A percentile compares a stretch with the other conserved stretches of the same genome.
Conservation (phyloP, 2,797 vertebrate genomes). For the Clarias laeviceps region DNA sequence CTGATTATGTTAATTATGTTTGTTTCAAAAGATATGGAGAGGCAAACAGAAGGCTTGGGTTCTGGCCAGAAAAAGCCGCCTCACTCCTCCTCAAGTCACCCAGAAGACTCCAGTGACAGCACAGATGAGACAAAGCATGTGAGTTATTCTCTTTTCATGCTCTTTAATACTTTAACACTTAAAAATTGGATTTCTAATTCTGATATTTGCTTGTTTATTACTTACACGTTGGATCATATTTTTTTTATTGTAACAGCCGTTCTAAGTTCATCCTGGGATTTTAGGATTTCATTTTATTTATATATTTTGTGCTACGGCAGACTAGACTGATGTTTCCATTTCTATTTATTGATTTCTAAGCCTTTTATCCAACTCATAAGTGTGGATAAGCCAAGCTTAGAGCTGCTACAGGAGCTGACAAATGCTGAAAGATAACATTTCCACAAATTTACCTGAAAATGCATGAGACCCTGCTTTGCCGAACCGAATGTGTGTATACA, state of each 20-base stretch:
- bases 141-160: slow-evolving; percentile 49
- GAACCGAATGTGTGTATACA: background rate
- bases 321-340: slow-evolving; percentile 11
- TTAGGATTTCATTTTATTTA: background rate
- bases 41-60: slow-evolving; percentile 70
- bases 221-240: background rate
- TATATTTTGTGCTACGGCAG: background rate
- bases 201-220: background rate
- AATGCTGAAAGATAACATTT: background rate
- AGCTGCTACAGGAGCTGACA: background rate
- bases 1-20: slow-evolving; percentile 17
- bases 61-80: slow-evolving; percentile 54
- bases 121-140: slow-evolving; percentile 72
- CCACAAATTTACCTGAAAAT: background rate
- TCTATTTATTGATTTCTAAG: slow-evolving; percentile 22
- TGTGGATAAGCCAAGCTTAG: background rate
- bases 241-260: background rate
- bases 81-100: slow-evolving; percentile 11
- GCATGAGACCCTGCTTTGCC: background rate
- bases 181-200: background rate
- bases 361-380: background rate
- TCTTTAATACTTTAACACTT: background rate
- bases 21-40: slow-evolving; percentile 72
- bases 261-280: background rate
- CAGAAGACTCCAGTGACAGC: slow-evolving; percentile 78